A percentile compares a stretch with the other conserved stretches of the same genome.
These are phyloP conservation scores for Panagrolaimus sp. DNA, from an alignment of 1,140 invertebrate genomes.

Conservation along the genomic window DNA sequence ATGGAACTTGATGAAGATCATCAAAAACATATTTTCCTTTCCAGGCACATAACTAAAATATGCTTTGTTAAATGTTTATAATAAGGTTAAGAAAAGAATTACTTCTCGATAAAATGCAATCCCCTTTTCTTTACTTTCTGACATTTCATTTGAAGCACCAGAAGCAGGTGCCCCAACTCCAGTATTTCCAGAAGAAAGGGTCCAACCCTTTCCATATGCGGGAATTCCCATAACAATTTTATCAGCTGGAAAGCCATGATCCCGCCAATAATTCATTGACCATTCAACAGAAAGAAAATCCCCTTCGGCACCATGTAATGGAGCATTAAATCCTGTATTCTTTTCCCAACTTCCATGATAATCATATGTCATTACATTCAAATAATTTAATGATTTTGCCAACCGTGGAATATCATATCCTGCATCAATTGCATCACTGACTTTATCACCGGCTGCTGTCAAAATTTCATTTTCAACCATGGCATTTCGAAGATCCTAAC, in stretches of 20 bases:
- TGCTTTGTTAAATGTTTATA: too few relatives aligned
- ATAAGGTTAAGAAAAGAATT: too few relatives aligned
- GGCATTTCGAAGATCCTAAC: background rate
- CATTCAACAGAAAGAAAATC: conserved; percentile 64
- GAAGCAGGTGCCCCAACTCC: background rate
- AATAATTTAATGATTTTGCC: conserved; percentile 29
- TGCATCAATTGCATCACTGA: conserved; percentile 52
- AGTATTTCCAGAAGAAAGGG: background rate
- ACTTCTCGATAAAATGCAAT: too few relatives aligned
- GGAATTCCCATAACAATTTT: background rate
- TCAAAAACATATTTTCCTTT: too few relatives aligned
- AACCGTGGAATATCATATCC: conserved; percentile 58
- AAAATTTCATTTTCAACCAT: conserved; percentile 38
- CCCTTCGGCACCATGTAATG: background rate
- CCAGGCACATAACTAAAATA: too few relatives aligned
- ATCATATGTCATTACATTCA: conserved; percentile 37
- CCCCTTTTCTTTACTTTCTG: too few relatives aligned
- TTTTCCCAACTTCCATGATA: conserved; percentile 29
- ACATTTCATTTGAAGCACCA: background rate
- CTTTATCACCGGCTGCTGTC: conserved; percentile 52
- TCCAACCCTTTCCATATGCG: background rate
- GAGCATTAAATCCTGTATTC: conserved; percentile 20
- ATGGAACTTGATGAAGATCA: too few relatives aligned
- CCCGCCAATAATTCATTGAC: background rate
- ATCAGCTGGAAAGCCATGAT: background rate